Percentiles rank a stretch among this genome's conserved stretches.
phyloP scores from a whole-genome alignment of 2,888 invertebrate genomes.

The Enchytraeus crypticus region DNA sequence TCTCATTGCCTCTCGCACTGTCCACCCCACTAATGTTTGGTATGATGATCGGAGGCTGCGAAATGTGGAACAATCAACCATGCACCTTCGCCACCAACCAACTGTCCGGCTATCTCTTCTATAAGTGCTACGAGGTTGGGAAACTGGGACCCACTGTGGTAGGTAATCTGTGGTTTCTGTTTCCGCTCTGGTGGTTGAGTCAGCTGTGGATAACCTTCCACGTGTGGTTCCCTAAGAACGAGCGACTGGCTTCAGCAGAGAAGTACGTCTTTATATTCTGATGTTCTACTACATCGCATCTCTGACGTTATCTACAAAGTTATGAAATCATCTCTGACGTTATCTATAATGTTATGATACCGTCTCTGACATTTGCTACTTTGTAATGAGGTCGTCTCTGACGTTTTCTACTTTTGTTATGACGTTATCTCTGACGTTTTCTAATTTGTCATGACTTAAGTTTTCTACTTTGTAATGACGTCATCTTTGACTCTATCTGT shows the following conservation, averaged over 20 bases:
- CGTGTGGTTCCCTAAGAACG: constrained; percentile 40
- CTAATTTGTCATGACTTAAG: too few species aligned
- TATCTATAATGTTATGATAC: too few species aligned
- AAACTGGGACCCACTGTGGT: not conserved
- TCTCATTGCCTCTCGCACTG: constrained; percentile 49
- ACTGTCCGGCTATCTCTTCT: constrained; percentile 10
- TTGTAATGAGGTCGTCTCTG: too few species aligned
- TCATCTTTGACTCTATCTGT: too few species aligned
- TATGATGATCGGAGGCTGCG: constrained; percentile 12
- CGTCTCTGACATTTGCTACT: too few species aligned
- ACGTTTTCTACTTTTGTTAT: too few species aligned
- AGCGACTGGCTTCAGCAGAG: constrained; percentile 39
- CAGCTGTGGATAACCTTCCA: constrained; percentile 39
- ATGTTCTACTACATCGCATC: too few species aligned
- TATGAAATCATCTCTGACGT: too few species aligned
- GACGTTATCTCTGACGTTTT: too few species aligned
- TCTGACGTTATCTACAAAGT: too few species aligned
- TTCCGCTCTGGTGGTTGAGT: constrained; percentile 38
- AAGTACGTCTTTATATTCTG: too few species aligned
- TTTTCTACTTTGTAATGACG: too few species aligned
- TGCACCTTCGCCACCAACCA: not conserved
- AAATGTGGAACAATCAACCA: constrained; percentile 12
- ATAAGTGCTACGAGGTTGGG: constrained; percentile 13
- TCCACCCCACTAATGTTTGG: constrained; percentile 40
- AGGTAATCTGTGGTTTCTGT: constrained; percentile 19